Percentiles rank a stretch among this genome's conserved stretches.
Evolutionary conservation across 2,888 invertebrate species (phyloP).

Genomic region (Panzeria rudis): DNA sequence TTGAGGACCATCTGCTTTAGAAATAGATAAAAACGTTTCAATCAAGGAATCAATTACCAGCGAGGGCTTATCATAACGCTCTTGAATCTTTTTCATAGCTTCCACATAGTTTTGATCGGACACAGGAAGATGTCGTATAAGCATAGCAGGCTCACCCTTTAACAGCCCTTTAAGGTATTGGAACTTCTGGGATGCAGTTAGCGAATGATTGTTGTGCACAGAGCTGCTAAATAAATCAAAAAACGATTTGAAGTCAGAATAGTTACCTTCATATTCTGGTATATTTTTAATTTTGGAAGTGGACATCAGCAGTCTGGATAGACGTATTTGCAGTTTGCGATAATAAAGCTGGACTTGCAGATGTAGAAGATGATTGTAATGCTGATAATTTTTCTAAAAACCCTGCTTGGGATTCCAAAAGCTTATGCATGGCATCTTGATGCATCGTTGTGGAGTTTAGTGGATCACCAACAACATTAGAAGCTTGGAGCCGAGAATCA

Average conservation of each 20-base stretch:
- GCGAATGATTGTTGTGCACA: slow-evolving; percentile 10
- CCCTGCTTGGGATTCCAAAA: slow-evolving; percentile 34
- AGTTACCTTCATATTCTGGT: not conserved
- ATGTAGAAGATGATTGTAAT: slow-evolving; percentile 5
- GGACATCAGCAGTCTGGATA: slow-evolving; percentile 47
- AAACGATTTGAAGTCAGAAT: slow-evolving; percentile 28
- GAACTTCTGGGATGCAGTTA: slow-evolving; percentile 8
- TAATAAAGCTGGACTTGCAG: not conserved
- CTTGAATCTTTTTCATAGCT: slow-evolving; percentile 22
- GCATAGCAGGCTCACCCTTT: slow-evolving; percentile 32
- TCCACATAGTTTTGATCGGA: slow-evolving; percentile 25
- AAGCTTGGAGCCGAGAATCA: slow-evolving; percentile 13
- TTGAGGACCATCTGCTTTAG: not conserved
- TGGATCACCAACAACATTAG: slow-evolving; percentile 14
- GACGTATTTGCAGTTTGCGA: slow-evolving; percentile 23
- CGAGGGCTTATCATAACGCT: slow-evolving; percentile 48
- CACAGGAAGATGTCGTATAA: slow-evolving; percentile 9
- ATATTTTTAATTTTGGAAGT: slow-evolving; percentile 40
- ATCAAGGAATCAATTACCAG: slow-evolving; percentile 43
- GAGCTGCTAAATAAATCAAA: slow-evolving; percentile 24
- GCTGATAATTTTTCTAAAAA: slow-evolving; percentile 40
- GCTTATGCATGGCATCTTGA: slow-evolving; percentile 52
- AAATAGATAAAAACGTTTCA: too few relatives aligned
- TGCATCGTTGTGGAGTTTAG: slow-evolving; percentile 45
- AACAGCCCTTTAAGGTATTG: slow-evolving; percentile 47